Evolutionary conservation across 2,113 vertebrate genomes (phyloP).

Genomic region (Gobius niger): DNA sequence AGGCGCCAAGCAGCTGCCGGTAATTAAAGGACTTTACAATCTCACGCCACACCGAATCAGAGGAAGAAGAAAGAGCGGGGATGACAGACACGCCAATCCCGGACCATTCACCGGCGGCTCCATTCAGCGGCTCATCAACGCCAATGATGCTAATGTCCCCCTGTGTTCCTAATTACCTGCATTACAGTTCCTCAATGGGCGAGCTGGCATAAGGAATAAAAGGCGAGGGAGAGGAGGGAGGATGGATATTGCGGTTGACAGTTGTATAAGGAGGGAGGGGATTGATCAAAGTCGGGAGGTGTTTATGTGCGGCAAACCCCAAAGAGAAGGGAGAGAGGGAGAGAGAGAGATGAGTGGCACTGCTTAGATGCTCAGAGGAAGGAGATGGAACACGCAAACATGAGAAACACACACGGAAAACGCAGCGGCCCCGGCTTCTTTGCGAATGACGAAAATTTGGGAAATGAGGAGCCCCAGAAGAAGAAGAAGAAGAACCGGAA

Average conservation of each 20-base stretch:
- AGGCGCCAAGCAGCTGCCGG: constrained; percentile 71
- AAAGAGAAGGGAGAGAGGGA: constrained; percentile 16
- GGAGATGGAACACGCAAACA: constrained; percentile 21
- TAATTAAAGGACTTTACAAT: constrained; percentile 75
- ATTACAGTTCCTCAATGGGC: constrained; percentile 50
- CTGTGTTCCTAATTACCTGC: constrained; percentile 71
- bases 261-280: constrained; percentile 45
- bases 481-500: constrained; percentile 47
- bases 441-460: constrained; percentile 26
- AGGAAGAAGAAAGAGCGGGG: constrained; percentile 47
- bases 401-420: constrained; percentile 21
- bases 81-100: constrained; percentile 46
- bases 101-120: constrained; percentile 26
- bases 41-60: constrained; percentile 55
- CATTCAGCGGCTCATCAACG: constrained; percentile 37
- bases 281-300: constrained; percentile 61
- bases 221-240: constrained; percentile 33
- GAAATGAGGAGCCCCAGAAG: constrained; percentile 9
- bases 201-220: constrained; percentile 27
- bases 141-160: constrained; percentile 62
- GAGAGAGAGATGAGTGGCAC: constrained; percentile 50
- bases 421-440: constrained; percentile 57
- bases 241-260: constrained; percentile 62
- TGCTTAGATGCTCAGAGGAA: constrained; percentile 30
- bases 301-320: constrained; percentile 60